Evolutionary conservation across 2,113 vertebrate species (phyloP).

Genomic region (Camelus dromedarius): DNA sequence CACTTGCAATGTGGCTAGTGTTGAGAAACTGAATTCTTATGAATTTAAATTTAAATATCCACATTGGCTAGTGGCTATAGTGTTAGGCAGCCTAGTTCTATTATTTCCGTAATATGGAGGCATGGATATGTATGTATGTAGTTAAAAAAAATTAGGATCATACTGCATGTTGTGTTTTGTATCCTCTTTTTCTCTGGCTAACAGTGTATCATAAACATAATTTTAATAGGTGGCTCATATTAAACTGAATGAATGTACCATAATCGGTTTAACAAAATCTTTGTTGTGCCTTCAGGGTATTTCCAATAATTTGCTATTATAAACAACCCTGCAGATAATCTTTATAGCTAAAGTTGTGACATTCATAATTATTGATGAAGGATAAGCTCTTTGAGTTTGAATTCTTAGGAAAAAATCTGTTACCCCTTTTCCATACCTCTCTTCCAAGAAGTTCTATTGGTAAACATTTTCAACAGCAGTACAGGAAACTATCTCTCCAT

Average conservation of each 20-base stretch:
- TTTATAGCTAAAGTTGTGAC: not conserved
- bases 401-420: not conserved
- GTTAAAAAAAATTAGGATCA: not conserved
- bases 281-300: not conserved
- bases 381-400: constrained; percentile 7
- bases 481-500: not conserved
- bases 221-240: not conserved
- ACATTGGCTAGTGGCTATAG: not conserved
- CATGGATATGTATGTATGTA: not conserved
- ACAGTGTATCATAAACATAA: not conserved
- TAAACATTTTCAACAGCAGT: not conserved
- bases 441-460: not conserved
- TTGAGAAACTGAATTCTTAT: not conserved
- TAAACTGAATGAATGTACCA: not conserved
- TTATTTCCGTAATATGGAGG: not conserved
- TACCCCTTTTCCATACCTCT: not conserved
- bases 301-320: constrained; percentile 18
- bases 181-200: not conserved
- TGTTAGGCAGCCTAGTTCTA: not conserved
- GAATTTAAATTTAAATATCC: not conserved
- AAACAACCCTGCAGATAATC: not conserved
- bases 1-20: not conserved
- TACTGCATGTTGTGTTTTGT: not conserved
- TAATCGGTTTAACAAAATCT: not conserved
- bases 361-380: not conserved